Base-by-base conservation (phyloP, 2,113 vertebrate genomes). In the Prolemur simus region DNA sequence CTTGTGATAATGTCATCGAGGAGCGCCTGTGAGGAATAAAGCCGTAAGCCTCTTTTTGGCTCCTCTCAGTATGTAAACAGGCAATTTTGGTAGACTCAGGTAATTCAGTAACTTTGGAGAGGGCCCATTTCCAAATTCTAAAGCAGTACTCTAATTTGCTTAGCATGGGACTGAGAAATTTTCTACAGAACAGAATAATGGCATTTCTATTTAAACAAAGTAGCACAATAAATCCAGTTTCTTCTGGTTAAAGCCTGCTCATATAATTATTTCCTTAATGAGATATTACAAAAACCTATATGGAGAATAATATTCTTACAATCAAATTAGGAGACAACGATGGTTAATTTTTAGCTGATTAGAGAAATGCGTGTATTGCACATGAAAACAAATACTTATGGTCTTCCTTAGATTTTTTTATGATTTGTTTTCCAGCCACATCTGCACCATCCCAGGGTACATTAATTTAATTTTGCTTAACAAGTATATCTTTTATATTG, bases 171-270 rank as follows among this genome's bases (percentile, higher is more conserved):
- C 63, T 84, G 87, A 96, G 74, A 45, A 54, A 86, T 95, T 96
- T 97, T 87, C 95, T 98, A 94, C 66, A 95, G 71, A 83, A 81
- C 47, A 97, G 96, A 98, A 97, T 97, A 98, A 98, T 97, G 97
- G 14, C 89, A 94, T 98, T 98, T 98, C 94, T 98, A 97, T 97
- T 98, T 98, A 98, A 98, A 97, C 80, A 96, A 98, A 98, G 94
- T 95, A 96, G 81, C 66, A 97, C 91, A 89, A 97, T 98, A 98
- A 98, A 98, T 98, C 86, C 92, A 89, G 90, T 85, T 95, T 97
- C 96, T 97, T 97, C 96, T 97, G 97, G 94, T 96, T 98, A 98
- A 95, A 97, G 91, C 0, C 6, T 90, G 92, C 91, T 98, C 95
- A 85, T 97, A 71, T 86, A 90, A 93, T 97, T 97, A 98, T 97